Conservation (phyloP, 2,113 vertebrate genomes). For the Casuarius casuarius region DNA sequence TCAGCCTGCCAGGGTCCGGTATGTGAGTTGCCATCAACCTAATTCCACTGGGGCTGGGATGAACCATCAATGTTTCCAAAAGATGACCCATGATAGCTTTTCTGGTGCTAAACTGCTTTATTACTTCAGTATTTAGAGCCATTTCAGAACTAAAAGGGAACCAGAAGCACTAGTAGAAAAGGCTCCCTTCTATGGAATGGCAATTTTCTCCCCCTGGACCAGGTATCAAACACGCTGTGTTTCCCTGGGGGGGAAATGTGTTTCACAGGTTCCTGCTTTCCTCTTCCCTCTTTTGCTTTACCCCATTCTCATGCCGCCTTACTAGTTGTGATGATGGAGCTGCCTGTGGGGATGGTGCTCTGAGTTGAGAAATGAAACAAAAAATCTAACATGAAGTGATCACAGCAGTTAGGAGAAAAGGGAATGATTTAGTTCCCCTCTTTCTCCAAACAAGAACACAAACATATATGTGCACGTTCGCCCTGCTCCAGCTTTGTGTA, state of each 20-base stretch:
- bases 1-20: neutral
- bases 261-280: neutral
- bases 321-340: neutral
- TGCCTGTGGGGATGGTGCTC: neutral
- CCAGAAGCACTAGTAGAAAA: neutral
- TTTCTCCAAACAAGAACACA: neutral
- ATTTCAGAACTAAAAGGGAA: neutral
- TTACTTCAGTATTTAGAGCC: neutral
- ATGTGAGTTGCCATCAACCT: neutral
- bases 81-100: neutral
- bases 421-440: neutral
- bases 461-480: fast-evolving
- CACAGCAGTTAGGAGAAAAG: neutral
- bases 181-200: neutral
- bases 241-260: neutral
- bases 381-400: neutral
- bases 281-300: neutral
- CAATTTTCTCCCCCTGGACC: neutral
- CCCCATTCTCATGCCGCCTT: neutral
- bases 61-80: neutral
- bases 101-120: neutral
- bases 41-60: neutral
- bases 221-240: neutral
- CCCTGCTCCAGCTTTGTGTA: neutral
- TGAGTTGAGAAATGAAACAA: neutral